Evolutionary conservation across 2,888 invertebrate species (phyloP).

Genomic region (Cataglyphis altisquamis): DNA sequence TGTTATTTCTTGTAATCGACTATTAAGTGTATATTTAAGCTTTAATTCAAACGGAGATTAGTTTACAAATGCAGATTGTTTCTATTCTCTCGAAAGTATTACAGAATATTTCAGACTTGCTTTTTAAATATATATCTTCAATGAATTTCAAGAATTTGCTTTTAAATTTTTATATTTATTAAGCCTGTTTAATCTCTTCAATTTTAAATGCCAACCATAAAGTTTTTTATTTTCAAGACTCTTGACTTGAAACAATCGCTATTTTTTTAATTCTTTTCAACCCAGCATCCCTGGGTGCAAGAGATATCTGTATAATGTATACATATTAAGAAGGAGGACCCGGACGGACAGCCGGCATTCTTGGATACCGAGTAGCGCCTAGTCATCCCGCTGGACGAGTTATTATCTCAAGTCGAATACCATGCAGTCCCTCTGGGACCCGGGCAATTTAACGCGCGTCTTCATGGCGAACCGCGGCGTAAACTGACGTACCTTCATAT

Average conservation of each 20-base stretch:
- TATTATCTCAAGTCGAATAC: slow-evolving; percentile 79
- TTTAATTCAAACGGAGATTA: slow-evolving; percentile 29
- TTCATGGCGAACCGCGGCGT: slow-evolving; percentile 22
- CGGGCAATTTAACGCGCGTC: slow-evolving; percentile 60
- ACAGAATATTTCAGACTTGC: not conserved
- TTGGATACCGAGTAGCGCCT: slow-evolving; percentile 80
- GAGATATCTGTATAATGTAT: slow-evolving; percentile 38
- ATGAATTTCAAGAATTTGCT: not conserved
- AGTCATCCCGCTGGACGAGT: slow-evolving; percentile 79
- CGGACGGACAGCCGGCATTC: slow-evolving; percentile 77
- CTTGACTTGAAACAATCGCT: slow-evolving; percentile 22
- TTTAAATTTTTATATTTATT: slow-evolving; percentile 15
- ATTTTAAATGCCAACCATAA: slow-evolving; percentile 14
- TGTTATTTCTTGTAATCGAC: slow-evolving; percentile 19
- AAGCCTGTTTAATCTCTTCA: slow-evolving; percentile 7
- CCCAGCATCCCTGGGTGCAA: not conserved
- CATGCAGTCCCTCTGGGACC: slow-evolving; percentile 44
- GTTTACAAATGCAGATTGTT: slow-evolving; percentile 19
- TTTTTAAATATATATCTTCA: not conserved
- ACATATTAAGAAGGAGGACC: slow-evolving; percentile 56
- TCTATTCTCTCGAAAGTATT: slow-evolving; percentile 3
- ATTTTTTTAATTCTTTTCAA: slow-evolving; percentile 12
- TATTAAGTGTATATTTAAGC: slow-evolving; percentile 15
- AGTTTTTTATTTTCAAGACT: not conserved
- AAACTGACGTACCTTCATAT: slow-evolving; percentile 28